Evolutionary conservation across 2,113 vertebrate genomes (phyloP).

Genomic region (Zapus hudsonius): DNA sequence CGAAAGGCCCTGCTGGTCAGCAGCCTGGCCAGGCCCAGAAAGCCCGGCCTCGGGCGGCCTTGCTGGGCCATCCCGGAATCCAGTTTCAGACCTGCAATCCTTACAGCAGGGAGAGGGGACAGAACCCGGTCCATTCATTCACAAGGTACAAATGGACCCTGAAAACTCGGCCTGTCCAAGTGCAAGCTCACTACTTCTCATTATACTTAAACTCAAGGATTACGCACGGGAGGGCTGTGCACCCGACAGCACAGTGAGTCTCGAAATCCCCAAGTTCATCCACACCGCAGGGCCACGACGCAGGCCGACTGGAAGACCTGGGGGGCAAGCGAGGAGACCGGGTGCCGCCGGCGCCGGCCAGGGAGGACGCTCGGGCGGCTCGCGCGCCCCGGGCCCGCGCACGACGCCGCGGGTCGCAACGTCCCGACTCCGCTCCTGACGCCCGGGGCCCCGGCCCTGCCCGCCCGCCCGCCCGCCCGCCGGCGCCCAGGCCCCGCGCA

Average conservation of each 20-base stretch:
- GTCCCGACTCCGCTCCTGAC: not conserved
- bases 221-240: not conserved
- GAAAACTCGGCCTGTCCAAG: accelerated
- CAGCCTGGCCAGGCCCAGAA: not conserved
- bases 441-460: not conserved
- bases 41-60: not conserved
- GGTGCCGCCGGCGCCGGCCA: not conserved
- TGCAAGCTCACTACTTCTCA: not conserved
- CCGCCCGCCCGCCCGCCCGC: not conserved
- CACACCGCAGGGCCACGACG: not conserved
- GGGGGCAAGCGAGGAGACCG: not conserved
- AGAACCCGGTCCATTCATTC: not conserved
- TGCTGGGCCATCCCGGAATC: not conserved
- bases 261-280: not conserved
- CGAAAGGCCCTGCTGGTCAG: not conserved
- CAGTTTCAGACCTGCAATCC: not conserved
- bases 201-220: not conserved
- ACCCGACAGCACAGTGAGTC: not conserved
- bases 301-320: not conserved
- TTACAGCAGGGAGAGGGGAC: not conserved
- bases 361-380: not conserved
- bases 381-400: not conserved
- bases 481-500: conserved; percentile 1
- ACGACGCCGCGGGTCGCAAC: not conserved
- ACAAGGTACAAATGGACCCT: not conserved